These are phyloP conservation scores for Melitaea athalia DNA, from an alignment of 2,888 invertebrate genomes.

Conservation along the genomic window DNA sequence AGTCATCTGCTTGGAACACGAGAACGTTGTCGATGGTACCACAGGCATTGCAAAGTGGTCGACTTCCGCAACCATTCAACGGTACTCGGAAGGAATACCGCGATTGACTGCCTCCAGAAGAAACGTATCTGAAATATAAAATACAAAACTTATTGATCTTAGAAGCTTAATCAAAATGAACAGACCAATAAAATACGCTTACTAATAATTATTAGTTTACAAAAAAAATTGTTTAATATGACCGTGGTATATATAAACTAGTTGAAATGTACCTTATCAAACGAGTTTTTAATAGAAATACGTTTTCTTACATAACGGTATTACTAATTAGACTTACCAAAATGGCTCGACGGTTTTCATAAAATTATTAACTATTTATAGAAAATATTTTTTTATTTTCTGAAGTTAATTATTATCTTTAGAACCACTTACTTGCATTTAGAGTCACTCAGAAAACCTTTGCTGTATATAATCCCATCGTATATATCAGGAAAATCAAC, in stretches of 20 bases:
- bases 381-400: not conserved
- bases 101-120: constrained; percentile 80
- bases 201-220: no score
- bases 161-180: not conserved
- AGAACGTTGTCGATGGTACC: constrained; percentile 85
- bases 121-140: constrained; percentile 79
- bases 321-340: no score
- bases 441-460: constrained; percentile 85
- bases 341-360: not conserved
- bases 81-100: constrained; percentile 85
- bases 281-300: no score
- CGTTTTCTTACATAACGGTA: no score
- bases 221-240: no score
- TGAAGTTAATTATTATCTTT: not conserved
- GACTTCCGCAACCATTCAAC: constrained; percentile 84
- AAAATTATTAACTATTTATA: not conserved
- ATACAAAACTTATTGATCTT: not conserved
- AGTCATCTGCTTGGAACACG: constrained; percentile 86
- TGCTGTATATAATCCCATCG: constrained; percentile 87
- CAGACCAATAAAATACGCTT: no score
- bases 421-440: constrained; percentile 83
- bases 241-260: no score
- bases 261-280: no score
- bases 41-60: constrained; percentile 83
- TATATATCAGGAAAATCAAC: constrained; percentile 85